Conservation (phyloP, 2,113 vertebrate genomes). For the Marmota flaviventris region DNA sequence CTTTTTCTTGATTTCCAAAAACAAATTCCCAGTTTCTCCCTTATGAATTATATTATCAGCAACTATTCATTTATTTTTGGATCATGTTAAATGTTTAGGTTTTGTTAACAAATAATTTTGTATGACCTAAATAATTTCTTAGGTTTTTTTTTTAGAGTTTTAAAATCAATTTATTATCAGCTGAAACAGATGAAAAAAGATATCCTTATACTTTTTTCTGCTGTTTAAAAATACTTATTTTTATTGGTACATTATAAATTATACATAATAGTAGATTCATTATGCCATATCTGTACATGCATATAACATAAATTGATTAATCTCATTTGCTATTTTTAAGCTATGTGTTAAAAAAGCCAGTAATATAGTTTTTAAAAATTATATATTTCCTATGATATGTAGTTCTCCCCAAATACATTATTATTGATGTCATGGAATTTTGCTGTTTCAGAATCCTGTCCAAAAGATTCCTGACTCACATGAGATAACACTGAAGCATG, state of each 20-base stretch:
- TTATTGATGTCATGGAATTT: slow-evolving; percentile 61
- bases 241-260: too few relatives aligned
- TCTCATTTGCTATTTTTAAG: not conserved
- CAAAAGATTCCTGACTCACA: slow-evolving; percentile 98
- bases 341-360: not conserved
- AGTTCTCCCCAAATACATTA: not conserved
- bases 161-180: slow-evolving; percentile 38
- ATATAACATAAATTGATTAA: too few relatives aligned
- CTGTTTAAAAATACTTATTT: too few relatives aligned
- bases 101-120: not conserved
- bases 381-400: not conserved
- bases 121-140: slow-evolving; percentile 39
- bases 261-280: too few relatives aligned
- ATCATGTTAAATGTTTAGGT: not conserved
- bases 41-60: not conserved
- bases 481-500: slow-evolving; percentile 96
- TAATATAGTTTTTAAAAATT: slow-evolving; percentile 33
- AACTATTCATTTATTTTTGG: not conserved
- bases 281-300: too few relatives aligned
- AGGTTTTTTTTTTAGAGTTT: slow-evolving; percentile 28
- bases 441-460: slow-evolving; percentile 91
- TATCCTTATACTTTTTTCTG: not conserved
- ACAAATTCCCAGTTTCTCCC: not conserved
- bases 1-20: not conserved
- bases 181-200: not conserved